phyloP scores from a whole-genome alignment of 2,888 invertebrate genomes.

The Ormyrus labotus region DNA sequence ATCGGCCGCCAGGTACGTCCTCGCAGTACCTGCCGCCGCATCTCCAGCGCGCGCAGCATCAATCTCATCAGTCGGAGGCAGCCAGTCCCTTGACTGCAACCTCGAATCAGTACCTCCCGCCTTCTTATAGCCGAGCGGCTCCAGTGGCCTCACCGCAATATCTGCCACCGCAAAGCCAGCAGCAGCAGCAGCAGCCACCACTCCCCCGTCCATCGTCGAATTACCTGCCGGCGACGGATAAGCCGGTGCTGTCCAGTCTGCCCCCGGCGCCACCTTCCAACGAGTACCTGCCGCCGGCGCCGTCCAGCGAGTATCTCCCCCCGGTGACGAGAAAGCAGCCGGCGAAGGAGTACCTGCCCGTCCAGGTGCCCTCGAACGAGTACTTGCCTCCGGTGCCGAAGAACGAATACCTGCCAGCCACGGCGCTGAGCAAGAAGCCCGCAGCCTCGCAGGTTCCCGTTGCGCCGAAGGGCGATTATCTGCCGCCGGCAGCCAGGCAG shows the following conservation, averaged over 20 bases:
- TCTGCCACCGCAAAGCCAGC: slow-evolving; percentile 44
- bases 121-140: slow-evolving; percentile 27
- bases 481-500: slow-evolving; percentile 15
- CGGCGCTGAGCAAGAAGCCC: not conserved
- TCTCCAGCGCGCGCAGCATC: slow-evolving; percentile 14
- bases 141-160: slow-evolving; percentile 52
- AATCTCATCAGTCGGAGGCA: not conserved
- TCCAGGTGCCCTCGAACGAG: not conserved
- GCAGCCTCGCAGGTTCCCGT: not conserved
- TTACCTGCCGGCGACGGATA: slow-evolving; percentile 74
- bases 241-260: slow-evolving; percentile 46
- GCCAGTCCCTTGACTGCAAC: too few species aligned
- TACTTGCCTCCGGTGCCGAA: slow-evolving; percentile 7
- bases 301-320: slow-evolving; percentile 27
- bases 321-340: not conserved
- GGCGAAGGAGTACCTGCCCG: too few species aligned
- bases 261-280: slow-evolving; percentile 53
- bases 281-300: slow-evolving; percentile 56
- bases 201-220: slow-evolving; percentile 67
- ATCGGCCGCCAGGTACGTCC: slow-evolving; percentile 63
- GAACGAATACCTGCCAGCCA: slow-evolving; percentile 26
- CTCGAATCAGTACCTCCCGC: slow-evolving; percentile 27
- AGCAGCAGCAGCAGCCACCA: slow-evolving; percentile 42
- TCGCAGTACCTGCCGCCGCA: slow-evolving; percentile 52
- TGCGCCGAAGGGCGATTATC: slow-evolving; percentile 27